Evolutionary conservation across 2,888 invertebrate genomes (phyloP).

Genomic region (Leptopterna dolabrata): DNA sequence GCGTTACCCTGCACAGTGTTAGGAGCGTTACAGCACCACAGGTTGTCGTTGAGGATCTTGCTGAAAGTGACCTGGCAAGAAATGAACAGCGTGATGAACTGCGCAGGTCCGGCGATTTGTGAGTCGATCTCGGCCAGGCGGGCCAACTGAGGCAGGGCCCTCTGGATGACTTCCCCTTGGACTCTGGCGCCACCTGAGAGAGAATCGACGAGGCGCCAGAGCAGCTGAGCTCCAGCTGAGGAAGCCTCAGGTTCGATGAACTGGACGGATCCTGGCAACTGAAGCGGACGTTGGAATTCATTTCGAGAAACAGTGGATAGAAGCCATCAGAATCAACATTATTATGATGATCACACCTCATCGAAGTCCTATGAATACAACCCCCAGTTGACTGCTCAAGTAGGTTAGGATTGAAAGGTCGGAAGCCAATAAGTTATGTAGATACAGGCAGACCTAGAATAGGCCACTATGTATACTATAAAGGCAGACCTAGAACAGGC

Average conservation of each 20-base stretch:
- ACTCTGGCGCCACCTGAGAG: slow-evolving; percentile 55
- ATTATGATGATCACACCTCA: too few species aligned
- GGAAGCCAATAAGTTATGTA: too few species aligned
- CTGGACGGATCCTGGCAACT: slow-evolving; percentile 66
- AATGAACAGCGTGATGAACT: slow-evolving; percentile 84
- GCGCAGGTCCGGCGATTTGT: slow-evolving; percentile 79
- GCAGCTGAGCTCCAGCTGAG: slow-evolving; percentile 55
- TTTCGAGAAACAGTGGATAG: neutral
- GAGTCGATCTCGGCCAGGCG: slow-evolving; percentile 81
- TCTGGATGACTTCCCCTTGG: slow-evolving; percentile 55
- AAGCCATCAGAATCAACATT: too few species aligned
- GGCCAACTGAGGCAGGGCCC: slow-evolving; percentile 58
- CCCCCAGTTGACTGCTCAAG: too few species aligned
- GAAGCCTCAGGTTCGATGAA: slow-evolving; percentile 57
- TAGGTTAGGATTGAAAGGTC: too few species aligned
- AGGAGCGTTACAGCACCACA: slow-evolving; percentile 67
- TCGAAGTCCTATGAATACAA: too few species aligned
- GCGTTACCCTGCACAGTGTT: slow-evolving; percentile 67
- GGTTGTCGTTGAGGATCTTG: slow-evolving; percentile 67
- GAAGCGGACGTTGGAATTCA: slow-evolving; percentile 18
- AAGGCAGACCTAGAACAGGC: too few species aligned
- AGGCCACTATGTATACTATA: too few species aligned
- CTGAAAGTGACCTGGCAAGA: slow-evolving; percentile 71
- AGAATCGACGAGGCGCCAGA: slow-evolving; percentile 58
- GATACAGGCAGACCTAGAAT: too few species aligned